Evolutionary conservation across 2,888 invertebrate genomes (phyloP).

Genomic region (Andricus curvator): DNA sequence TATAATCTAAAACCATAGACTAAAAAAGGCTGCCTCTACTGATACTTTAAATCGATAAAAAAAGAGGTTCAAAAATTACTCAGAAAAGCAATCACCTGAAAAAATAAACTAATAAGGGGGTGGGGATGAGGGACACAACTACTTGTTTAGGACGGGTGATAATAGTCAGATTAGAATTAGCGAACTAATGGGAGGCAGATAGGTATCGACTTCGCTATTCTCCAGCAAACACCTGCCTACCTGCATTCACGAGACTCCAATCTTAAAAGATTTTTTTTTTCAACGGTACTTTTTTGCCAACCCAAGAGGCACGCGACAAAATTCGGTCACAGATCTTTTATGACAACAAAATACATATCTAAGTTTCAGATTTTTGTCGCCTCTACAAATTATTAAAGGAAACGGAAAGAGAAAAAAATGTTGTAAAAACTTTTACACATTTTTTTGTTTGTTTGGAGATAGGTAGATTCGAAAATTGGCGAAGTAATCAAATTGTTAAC

Average conservation of each 20-base stretch:
- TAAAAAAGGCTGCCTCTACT: background rate
- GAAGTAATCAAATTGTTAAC: background rate
- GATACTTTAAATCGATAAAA: background rate
- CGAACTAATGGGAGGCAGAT: slow-evolving; percentile 66
- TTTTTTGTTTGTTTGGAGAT: no score
- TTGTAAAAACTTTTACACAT: background rate
- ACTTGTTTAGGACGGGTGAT: slow-evolving; percentile 52
- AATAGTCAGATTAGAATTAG: slow-evolving; percentile 66
- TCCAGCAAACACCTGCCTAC: slow-evolving; percentile 40
- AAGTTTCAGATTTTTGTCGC: background rate
- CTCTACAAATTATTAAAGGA: background rate
- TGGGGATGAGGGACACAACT: background rate
- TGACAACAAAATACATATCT: background rate
- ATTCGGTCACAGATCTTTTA: background rate
- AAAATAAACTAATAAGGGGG: slow-evolving; percentile 3
- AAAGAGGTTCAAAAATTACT: background rate
- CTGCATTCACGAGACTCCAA: slow-evolving; percentile 47
- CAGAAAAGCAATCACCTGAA: slow-evolving; percentile 4
- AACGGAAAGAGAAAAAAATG: no score
- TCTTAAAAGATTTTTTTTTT: slow-evolving; percentile 58
- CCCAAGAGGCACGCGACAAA: slow-evolving; percentile 29
- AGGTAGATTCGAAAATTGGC: background rate
- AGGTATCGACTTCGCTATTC: slow-evolving; percentile 66
- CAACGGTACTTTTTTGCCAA: background rate
- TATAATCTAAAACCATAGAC: no score